Evolutionary conservation across 2,888 invertebrate genomes (phyloP), one percentile per base, ranked within the genome.

Genomic region (Tridacna gigas): DNA sequence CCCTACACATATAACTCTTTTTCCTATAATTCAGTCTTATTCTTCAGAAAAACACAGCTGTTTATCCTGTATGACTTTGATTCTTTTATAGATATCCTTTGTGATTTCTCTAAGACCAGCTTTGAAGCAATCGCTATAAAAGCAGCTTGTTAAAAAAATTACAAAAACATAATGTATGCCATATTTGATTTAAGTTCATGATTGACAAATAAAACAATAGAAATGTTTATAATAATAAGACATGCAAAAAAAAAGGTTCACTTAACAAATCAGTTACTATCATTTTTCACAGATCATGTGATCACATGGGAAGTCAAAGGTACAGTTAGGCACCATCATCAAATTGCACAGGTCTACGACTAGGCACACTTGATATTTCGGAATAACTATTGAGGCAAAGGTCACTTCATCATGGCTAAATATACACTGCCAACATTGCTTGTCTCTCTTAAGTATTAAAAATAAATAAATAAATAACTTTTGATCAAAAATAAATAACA

Each of bases 321-420:
- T 69, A 69, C 37, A 18, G n/a, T 28, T 28, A 74, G 74, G 74
- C 74, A 74, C 74, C 56, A 20, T 28, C 56, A 28, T 74, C 78
- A 28, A 66, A 78, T 78, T 78, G 78, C 78, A 78, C 78, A 78
- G n/a, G 60, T 69, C 78, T n/a, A 45, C 45, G 74, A 79, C 74
- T 74, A 79, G 79, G 79, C 79, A 79, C 79, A 79, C 77, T 66
- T 66, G 71, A 51, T 69, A 60, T 71, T 71, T 51, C 60, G 71
- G 60, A 78, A 78, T 69, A 69, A 67, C n/a, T 63, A 4, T 20
- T 47, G 69, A 69, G 69, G 69, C 25, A 69, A 69, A 69, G 69
- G 69, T 69, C 69, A 69, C 69, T 69, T 69, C n/a, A 63, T 45
- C 47, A 45, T 69, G 69, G 47, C 69, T 47, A 45, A 45, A 69